Conservation (phyloP, 2,888 invertebrate species). For the Cantharis lateralis region DNA sequence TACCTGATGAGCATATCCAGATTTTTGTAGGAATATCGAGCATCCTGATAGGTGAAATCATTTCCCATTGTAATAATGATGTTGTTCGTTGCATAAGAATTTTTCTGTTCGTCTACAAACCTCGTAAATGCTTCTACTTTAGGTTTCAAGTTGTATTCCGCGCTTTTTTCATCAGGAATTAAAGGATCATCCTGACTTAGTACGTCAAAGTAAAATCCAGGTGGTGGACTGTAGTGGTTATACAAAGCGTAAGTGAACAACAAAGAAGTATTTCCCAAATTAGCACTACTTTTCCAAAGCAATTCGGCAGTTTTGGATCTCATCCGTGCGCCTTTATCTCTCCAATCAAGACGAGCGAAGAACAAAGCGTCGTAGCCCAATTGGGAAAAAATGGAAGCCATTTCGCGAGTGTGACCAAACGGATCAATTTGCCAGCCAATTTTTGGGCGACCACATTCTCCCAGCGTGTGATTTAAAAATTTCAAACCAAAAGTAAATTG, state of each 20-base stretch:
- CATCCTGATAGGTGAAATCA: conserved; percentile 85
- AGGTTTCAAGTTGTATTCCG: conserved; percentile 61
- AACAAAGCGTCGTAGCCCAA: conserved; percentile 76
- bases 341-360: conserved; percentile 71
- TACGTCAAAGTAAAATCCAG: conserved; percentile 67
- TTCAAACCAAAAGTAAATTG: conserved; percentile 72
- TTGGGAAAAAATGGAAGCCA: conserved; percentile 66
- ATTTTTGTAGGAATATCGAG: conserved; percentile 80
- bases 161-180: conserved; percentile 59
- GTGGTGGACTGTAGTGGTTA: conserved; percentile 62
- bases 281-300: conserved; percentile 69
- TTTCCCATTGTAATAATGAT: conserved; percentile 90
- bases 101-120: conserved; percentile 62
- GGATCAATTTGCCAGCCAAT: conserved; percentile 89
- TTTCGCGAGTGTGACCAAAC: conserved; percentile 78
- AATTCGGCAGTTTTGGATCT: conserved; percentile 68
- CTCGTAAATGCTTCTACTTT: conserved; percentile 59
- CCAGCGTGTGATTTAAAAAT: conserved; percentile 72
- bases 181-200: conserved; percentile 61
- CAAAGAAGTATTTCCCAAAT: conserved; percentile 52
- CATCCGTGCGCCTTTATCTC: conserved; percentile 64
- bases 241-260: conserved; percentile 66
- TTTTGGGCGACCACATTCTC: conserved; percentile 74
- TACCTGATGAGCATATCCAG: conserved; percentile 83
- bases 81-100: conserved; percentile 69